These are phyloP conservation scores for Serranus cabrilla DNA, from an alignment of 2,797 vertebrate genomes.

Conservation along the genomic window DNA sequence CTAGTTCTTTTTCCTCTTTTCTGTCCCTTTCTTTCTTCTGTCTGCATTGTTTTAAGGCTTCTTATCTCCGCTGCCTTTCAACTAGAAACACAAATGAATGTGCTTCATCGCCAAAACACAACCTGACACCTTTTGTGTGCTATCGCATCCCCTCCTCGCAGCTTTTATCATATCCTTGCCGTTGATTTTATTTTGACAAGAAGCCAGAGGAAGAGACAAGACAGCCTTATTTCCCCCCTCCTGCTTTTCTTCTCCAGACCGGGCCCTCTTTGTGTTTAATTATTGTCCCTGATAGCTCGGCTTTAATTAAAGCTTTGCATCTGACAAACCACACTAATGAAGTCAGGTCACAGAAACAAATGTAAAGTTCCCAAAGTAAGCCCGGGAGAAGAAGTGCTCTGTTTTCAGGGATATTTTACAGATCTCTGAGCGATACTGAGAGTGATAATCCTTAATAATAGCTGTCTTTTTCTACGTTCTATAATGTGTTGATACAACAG, in stretches of 20 bases:
- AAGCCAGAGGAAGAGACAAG: conserved; percentile 51
- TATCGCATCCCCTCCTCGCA: conserved; percentile 10
- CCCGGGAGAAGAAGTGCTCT: not conserved
- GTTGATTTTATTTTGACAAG: conserved; percentile 56
- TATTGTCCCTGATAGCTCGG: conserved; percentile 43
- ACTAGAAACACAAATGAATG: conserved; percentile 53
- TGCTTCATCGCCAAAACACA: conserved; percentile 57
- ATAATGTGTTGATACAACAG: not conserved
- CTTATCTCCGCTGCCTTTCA: conserved; percentile 63
- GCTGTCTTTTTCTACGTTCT: not conserved
- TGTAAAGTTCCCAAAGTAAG: conserved; percentile 29
- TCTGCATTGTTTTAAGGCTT: conserved; percentile 51
- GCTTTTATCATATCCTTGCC: conserved; percentile 53
- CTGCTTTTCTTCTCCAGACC: conserved; percentile 34
- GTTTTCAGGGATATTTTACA: not conserved
- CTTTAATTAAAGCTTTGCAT: conserved; percentile 66
- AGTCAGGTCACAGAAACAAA: conserved; percentile 49
- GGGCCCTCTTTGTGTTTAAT: conserved; percentile 58
- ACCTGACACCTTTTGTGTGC: conserved; percentile 55
- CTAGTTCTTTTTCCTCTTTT: conserved; percentile 6
- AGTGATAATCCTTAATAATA: not conserved
- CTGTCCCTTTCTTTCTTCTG: conserved; percentile 6
- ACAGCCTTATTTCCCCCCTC: conserved; percentile 10
- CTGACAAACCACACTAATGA: conserved; percentile 59
- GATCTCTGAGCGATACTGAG: not conserved